phyloP scores from a whole-genome alignment of 2,888 invertebrate genomes.

The Patella pellucida region DNA sequence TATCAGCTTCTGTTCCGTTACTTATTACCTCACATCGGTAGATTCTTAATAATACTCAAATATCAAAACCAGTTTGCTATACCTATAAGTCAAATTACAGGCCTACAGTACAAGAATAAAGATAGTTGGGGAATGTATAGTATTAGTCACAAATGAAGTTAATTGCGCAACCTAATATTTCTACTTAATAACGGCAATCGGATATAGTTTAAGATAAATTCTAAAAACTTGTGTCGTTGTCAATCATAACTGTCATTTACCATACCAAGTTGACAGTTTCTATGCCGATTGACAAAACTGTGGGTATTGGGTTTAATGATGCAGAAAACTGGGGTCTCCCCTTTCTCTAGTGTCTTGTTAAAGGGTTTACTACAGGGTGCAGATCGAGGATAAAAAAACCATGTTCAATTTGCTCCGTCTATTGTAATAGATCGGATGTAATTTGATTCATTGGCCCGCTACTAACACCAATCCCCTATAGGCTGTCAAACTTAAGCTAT shows the following conservation, averaged over 20 bases:
- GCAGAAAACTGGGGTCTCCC: background rate
- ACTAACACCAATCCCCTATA: constrained; percentile 8
- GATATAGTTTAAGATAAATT: background rate
- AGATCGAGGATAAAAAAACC: background rate
- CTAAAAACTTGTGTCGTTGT: background rate
- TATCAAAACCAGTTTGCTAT: too few species aligned
- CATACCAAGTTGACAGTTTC: constrained; percentile 3
- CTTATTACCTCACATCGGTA: too few species aligned
- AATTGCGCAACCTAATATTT: constrained; percentile 1
- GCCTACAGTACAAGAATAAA: too few species aligned
- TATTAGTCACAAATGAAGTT: background rate
- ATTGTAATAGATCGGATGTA: background rate
- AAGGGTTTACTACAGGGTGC: too few species aligned
- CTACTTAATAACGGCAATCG: background rate
- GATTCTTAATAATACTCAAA: too few species aligned
- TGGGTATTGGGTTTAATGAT: background rate
- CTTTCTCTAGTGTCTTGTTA: background rate
- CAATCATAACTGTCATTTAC: background rate
- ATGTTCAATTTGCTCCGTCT: background rate
- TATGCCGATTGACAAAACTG: background rate
- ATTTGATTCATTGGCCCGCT: background rate
- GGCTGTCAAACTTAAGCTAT: constrained; percentile 2
- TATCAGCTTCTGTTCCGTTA: too few species aligned
- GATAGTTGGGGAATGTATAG: too few species aligned
- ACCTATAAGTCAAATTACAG: too few species aligned